Evolutionary conservation across 2,113 vertebrate genomes (phyloP).

Genomic region (Perca flavescens): DNA sequence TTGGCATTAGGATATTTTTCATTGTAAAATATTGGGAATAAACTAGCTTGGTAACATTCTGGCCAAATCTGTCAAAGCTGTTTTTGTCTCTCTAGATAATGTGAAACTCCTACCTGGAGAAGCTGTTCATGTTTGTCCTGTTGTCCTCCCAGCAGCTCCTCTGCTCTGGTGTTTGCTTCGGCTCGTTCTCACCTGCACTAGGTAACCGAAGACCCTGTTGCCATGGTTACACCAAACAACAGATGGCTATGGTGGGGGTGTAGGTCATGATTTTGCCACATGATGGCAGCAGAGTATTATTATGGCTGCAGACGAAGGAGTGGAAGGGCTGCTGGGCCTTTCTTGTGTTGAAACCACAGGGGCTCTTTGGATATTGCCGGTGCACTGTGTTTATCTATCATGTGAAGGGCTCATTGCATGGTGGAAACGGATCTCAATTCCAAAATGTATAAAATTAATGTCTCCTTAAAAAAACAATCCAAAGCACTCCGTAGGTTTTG

Average conservation of each 20-base stretch:
- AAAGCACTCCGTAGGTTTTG: too few species aligned
- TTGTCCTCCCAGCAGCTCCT: neutral
- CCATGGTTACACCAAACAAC: constrained; percentile 70
- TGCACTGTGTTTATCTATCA: too few species aligned
- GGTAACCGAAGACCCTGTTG: constrained; percentile 56
- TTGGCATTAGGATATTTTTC: too few species aligned
- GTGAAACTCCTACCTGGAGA: constrained; percentile 71
- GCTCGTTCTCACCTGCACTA: constrained; percentile 53
- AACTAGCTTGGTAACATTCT: neutral
- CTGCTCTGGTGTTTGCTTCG: constrained; percentile 23
- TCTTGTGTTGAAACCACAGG: too few species aligned
- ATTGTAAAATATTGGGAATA: neutral
- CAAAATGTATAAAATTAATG: too few species aligned
- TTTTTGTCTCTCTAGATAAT: neutral
- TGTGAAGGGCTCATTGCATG: too few species aligned
- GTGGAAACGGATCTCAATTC: too few species aligned
- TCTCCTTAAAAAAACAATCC: too few species aligned
- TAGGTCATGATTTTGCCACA: constrained; percentile 42
- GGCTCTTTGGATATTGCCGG: too few species aligned
- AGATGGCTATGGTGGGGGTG: constrained; percentile 4
- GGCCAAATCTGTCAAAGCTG: neutral
- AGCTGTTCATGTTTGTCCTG: constrained; percentile 69
- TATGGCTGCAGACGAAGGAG: too few species aligned
- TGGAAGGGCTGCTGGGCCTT: too few species aligned
- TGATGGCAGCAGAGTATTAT: constrained; percentile 61